These are phyloP conservation scores for Heloderma charlesbogerti DNA, from an alignment of 2,113 vertebrate species.

Conservation along the genomic window DNA sequence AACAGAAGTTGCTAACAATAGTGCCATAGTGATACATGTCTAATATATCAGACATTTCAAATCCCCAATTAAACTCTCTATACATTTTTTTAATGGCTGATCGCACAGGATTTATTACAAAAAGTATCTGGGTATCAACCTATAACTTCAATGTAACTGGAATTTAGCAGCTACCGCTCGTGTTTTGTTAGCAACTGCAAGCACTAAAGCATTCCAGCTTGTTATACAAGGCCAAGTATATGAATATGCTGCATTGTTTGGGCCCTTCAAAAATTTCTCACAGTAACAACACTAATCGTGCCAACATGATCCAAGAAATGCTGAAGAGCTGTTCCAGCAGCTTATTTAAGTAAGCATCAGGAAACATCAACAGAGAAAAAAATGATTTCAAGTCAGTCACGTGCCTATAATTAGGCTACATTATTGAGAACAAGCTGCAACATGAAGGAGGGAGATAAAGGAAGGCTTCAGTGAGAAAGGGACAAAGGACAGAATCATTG, in stretches of 20 bases:
- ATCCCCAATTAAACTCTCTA: neutral
- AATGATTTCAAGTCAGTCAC: rapidly evolving
- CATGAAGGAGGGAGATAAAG: neutral
- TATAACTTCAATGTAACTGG: neutral
- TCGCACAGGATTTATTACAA: neutral
- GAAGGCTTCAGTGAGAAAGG: neutral
- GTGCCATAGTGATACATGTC: neutral
- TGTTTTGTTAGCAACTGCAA: slow-evolving; percentile 7
- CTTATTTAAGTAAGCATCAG: slow-evolving; percentile 17
- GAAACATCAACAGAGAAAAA: slow-evolving; percentile 13
- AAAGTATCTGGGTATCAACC: neutral
- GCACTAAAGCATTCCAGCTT: slow-evolving; percentile 29
- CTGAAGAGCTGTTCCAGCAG: neutral
- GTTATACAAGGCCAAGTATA: slow-evolving; percentile 16
- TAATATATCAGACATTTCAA: neutral
- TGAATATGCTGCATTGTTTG: slow-evolving; percentile 15
- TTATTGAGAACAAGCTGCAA: neutral
- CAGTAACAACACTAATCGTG: neutral
- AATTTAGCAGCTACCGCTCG: neutral
- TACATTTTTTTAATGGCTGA: neutral
- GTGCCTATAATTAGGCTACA: neutral
- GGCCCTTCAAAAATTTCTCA: slow-evolving; percentile 6
- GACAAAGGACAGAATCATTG: neutral
- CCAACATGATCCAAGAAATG: neutral
- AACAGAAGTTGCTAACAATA: neutral